Percentiles rank a stretch among this genome's conserved stretches.
Conservation (phyloP, 2,113 vertebrate species). For the Ivindomyrus marchei region DNA sequence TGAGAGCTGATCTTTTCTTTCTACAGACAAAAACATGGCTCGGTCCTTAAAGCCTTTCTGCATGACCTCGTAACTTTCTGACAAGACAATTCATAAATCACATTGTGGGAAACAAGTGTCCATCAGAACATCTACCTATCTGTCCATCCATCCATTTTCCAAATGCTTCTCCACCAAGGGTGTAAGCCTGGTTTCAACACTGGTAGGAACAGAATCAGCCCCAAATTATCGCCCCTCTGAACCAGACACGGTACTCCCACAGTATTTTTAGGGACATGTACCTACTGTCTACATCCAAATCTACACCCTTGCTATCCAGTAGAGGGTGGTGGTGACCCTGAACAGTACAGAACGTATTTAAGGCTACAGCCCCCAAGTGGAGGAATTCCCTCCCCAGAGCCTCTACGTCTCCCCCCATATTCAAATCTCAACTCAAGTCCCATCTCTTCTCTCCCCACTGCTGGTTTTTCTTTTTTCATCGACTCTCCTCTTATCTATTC, state of each 20-base stretch:
- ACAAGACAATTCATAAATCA: not conserved
- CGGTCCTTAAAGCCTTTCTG: not conserved
- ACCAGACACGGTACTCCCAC: not conserved
- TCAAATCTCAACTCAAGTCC: not conserved
- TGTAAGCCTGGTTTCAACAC: not conserved
- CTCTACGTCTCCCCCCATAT: not conserved
- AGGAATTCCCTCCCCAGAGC: not conserved
- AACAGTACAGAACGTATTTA: not conserved
- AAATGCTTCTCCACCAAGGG: not conserved
- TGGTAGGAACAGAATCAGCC: not conserved
- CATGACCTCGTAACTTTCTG: not conserved
- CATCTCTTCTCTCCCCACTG: not conserved
- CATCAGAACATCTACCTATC: not conserved
- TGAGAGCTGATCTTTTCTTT: constrained; percentile 91
- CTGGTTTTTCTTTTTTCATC: not conserved
- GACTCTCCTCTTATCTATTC: not conserved
- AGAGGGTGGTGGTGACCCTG: not conserved
- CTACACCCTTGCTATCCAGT: not conserved
- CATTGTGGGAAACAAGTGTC: not conserved
- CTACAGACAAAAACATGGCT: constrained; percentile 50
- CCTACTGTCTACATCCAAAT: not conserved
- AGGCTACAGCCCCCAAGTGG: not conserved
- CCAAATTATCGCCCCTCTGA: not conserved
- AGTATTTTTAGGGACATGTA: not conserved
- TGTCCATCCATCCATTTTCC: not conserved